phyloP scores from a whole-genome alignment of 2,888 invertebrate species.

The Ernsta delagoae region DNA sequence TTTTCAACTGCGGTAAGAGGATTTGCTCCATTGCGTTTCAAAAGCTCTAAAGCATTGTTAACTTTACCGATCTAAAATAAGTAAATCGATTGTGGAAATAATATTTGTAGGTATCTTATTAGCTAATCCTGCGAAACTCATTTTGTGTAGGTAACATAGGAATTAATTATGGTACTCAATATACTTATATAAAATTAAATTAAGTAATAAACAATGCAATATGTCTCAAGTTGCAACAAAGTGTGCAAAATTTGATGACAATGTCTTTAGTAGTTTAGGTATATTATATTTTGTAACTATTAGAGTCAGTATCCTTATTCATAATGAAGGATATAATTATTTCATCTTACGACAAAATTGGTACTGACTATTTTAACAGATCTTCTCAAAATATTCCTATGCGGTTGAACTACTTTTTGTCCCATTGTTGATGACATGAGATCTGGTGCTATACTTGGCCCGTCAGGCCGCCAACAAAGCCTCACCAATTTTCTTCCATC shows the following conservation, averaged over 20 bases:
- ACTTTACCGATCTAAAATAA: conserved; percentile 59
- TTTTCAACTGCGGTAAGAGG: conserved; percentile 57
- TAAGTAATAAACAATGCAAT: no score
- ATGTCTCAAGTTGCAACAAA: no score
- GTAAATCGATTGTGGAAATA: background rate
- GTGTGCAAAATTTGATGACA: no score
- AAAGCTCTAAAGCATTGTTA: conserved; percentile 65
- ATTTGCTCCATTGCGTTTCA: conserved; percentile 60
- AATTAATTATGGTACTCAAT: no score
- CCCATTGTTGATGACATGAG: conserved; percentile 49
- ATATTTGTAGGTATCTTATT: background rate
- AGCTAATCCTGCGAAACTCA: no score
- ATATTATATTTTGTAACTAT: no score
- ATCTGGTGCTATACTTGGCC: conserved; percentile 58
- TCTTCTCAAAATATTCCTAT: conserved; percentile 52
- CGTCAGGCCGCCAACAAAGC: conserved; percentile 65
- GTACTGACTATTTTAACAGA: conserved; percentile 39
- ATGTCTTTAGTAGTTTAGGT: no score
- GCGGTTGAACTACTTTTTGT: conserved; percentile 48
- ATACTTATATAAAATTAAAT: no score
- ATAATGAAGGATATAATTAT: no score
- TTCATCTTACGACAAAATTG: background rate
- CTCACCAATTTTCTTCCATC: conserved; percentile 72
- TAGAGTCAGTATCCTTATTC: no score
- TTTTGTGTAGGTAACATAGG: no score